Evolutionary conservation across 2,113 vertebrate genomes (phyloP).

Genomic region (Anhinga anhinga): DNA sequence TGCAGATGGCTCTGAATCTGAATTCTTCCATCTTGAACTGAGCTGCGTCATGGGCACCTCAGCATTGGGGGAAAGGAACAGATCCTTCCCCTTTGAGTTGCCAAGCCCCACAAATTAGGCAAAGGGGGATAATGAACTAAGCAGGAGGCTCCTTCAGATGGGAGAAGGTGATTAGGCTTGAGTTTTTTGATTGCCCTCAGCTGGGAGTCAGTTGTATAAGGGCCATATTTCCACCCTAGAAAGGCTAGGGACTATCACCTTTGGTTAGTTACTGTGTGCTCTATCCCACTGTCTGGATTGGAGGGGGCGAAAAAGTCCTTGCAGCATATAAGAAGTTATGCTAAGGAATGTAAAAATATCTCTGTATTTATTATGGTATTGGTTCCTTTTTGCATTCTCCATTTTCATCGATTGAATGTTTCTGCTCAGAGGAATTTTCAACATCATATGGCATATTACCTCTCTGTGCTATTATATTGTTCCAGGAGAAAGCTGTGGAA

Average conservation of each 20-base stretch:
- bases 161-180: not conserved
- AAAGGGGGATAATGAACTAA: not conserved
- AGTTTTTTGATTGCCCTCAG: not conserved
- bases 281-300: not conserved
- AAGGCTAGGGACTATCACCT: not conserved
- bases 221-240: not conserved
- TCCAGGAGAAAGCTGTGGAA: not conserved
- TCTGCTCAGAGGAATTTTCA: not conserved
- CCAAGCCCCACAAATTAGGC: not conserved
- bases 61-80: not conserved
- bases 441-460: rapidly evolving
- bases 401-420: not conserved
- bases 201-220: not conserved
- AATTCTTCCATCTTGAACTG: not conserved
- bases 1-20: rapidly evolving
- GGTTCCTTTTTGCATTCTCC: not conserved
- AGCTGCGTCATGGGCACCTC: not conserved
- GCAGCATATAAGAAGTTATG: not conserved
- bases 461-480: not conserved
- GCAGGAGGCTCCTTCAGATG: not conserved
- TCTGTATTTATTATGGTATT: not conserved
- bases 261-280: not conserved
- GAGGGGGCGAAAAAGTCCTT: not conserved
- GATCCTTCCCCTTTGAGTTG: not conserved
- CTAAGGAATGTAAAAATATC: not conserved